phyloP scores from a whole-genome alignment of 2,113 vertebrate genomes.

The Pteronura brasiliensis region DNA sequence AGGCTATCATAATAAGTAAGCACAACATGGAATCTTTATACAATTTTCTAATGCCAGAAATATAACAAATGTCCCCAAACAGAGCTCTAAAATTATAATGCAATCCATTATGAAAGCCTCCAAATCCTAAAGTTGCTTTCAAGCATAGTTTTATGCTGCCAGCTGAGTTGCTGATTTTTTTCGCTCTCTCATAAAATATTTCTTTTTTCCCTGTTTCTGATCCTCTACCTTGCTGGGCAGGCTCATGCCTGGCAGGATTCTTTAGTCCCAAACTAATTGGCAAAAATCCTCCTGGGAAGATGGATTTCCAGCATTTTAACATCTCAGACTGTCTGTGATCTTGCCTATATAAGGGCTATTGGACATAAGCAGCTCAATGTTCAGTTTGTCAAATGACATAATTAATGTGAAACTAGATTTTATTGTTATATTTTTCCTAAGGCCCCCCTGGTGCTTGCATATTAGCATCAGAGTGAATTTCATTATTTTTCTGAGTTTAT shows the following conservation, averaged over 20 bases:
- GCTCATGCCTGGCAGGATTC: constrained; percentile 60
- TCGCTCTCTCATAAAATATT: constrained; percentile 42
- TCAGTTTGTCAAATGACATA: constrained; percentile 71
- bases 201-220: constrained; percentile 66
- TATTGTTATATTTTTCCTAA: constrained; percentile 63
- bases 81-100: constrained; percentile 40
- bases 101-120: constrained; percentile 9
- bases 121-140: constrained; percentile 44
- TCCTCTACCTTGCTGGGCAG: constrained; percentile 64
- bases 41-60: constrained; percentile 11
- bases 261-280: constrained; percentile 76
- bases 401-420: constrained; percentile 71
- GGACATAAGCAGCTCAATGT: constrained; percentile 68
- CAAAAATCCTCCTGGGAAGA: constrained; percentile 74
- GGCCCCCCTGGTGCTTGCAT: constrained; percentile 56
- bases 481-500: constrained; percentile 74
- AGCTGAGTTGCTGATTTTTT: constrained; percentile 59
- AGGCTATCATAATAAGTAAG: not conserved
- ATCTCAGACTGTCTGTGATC: constrained; percentile 74
- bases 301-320: constrained; percentile 73
- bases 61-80: not conserved
- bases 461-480: constrained; percentile 59
- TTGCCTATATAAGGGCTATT: constrained; percentile 57
- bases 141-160: constrained; percentile 30
- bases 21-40: not conserved